These are phyloP conservation scores for Syrmaticus mikado DNA, from an alignment of 2,113 vertebrate genomes.

Conservation along the genomic window DNA sequence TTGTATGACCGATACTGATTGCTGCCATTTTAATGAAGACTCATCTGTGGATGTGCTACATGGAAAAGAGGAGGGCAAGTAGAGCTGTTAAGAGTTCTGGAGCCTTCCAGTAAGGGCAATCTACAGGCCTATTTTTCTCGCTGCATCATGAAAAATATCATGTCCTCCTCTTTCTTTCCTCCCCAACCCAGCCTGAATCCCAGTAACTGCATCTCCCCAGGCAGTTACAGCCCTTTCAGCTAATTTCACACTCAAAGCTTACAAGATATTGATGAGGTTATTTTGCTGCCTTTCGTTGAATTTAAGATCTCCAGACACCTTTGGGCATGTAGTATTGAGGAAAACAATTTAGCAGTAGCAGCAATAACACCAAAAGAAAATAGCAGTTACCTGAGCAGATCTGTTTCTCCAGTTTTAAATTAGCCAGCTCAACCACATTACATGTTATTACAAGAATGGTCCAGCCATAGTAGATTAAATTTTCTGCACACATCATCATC, in stretches of 20 bases:
- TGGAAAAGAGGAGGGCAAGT: background rate
- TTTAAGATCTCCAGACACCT: background rate
- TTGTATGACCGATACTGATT: background rate
- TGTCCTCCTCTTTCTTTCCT: background rate
- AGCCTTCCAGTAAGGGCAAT: background rate
- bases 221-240: background rate
- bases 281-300: background rate
- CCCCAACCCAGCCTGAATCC: background rate
- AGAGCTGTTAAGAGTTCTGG: background rate
- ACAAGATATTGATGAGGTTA: background rate
- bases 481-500: background rate
- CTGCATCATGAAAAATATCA: background rate
- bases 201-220: background rate
- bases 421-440: background rate
- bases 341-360: background rate
- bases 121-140: background rate
- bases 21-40: background rate
- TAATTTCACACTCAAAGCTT: background rate
- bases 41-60: background rate
- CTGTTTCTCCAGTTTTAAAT: background rate
- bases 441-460: background rate
- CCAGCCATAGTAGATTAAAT: background rate
- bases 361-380: conserved; percentile 6
- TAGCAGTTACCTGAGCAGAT: background rate
- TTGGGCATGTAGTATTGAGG: background rate